Conservation (phyloP, 2,888 invertebrate species). For the Pandemis cinnamomeana region DNA sequence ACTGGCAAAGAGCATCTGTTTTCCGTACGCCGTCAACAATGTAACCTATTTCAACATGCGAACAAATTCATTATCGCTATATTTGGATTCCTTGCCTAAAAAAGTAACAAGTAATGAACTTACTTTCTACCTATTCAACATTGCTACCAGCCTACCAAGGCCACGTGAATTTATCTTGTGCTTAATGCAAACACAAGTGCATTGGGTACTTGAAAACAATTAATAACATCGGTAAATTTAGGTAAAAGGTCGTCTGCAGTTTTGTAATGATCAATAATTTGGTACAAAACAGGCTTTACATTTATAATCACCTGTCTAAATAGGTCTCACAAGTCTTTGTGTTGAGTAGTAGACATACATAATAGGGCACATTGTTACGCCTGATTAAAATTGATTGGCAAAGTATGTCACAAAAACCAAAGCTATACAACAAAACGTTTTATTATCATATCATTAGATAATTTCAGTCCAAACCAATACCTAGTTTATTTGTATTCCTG, state of each 20-base stretch:
- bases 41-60: background rate
- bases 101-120: slow-evolving; percentile 7
- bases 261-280: slow-evolving; percentile 11
- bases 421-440: background rate
- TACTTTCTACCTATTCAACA: slow-evolving; percentile 19
- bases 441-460: background rate
- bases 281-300: background rate
- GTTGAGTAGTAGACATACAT: background rate
- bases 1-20: background rate
- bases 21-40: background rate
- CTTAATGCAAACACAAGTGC: slow-evolving; percentile 38
- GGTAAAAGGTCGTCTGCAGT: slow-evolving; percentile 28
- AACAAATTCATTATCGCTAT: background rate
- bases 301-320: background rate
- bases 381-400: slow-evolving; percentile 14
- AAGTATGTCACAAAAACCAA: background rate
- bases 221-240: slow-evolving; percentile 1
- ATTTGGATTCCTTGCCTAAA: slow-evolving; percentile 10
- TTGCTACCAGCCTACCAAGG: slow-evolving; percentile 33
- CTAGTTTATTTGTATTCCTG: background rate
- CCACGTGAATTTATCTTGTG: slow-evolving; percentile 10
- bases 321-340: background rate
- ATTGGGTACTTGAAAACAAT: slow-evolving; percentile 15
- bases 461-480: background rate
- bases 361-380: background rate